Base-by-base conservation (phyloP, 64 coral and sea anemone species). In the Catalaphyllia jardinei region DNA sequence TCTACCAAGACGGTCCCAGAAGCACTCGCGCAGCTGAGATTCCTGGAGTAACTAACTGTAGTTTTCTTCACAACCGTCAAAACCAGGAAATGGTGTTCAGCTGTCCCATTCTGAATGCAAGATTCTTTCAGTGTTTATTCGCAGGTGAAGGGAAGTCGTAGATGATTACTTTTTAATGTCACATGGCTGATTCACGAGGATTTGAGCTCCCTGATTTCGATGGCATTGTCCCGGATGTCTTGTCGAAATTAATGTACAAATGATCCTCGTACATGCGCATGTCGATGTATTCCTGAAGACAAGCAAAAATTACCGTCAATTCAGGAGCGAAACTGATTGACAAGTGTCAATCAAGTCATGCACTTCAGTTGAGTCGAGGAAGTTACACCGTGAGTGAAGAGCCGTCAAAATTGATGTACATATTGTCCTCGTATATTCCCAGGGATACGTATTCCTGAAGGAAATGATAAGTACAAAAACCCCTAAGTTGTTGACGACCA, bases 201-300 rank as follows among this genome's bases (percentile, higher is more conserved):
- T 17, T 85, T 17, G 3, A 13, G 27, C 81, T 85, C n/a, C 62
- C 63, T 17, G 81, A 88, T 60, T 88, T 88, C 18, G 71, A 85
- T 61, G 74, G 19, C 18, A 74, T 33, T 0, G 86, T 88, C 50
- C 86, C 86, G 8, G 86, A 74, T 4, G 72, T 38, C 86, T 55
- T 83, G 88, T 97, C 95, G 80, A 97, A 97, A 87, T 97, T 97
- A 52, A 97, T 89, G 88, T 97, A 97, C 8, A 97, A 89, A 78
- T 97, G 95, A 74, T 97, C 91, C 62, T 97, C 95, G 74, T 97
- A 97, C 76, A 86, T 87, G 28, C 82, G 86, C 95, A 97, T 81
- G 71, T 93, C 93, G 71, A 97, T 91, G 84, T 90, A 97, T 52
- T 97, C 95, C 95, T 97, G 87, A 71, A 65, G 88, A 76, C 54